Base-by-base conservation (phyloP, 1,140 invertebrate genomes). In the Diorhabda carinulata region DNA sequence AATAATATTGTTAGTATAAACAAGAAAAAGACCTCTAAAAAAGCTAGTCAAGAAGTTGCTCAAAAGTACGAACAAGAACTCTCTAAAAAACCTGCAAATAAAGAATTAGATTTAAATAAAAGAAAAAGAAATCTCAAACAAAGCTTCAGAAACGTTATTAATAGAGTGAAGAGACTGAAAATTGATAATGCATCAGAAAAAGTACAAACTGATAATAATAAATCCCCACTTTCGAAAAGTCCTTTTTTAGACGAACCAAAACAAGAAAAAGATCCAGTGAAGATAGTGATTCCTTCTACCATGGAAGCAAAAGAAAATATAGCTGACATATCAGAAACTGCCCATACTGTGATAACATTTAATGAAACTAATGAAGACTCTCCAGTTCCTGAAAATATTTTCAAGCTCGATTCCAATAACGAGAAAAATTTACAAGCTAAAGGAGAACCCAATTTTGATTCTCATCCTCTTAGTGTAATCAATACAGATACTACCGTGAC, bases 221-320 rank as follows among this genome's bases (percentile, higher is more conserved):
- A 9, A 6, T 6, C 5, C 0, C 5, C 43, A 42, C 61, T 57
- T n/a, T 7, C 52, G n/a, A 61, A 61, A 40, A 69, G 57, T 62
- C 68, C 74, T 78, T 78, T 78, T 78, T 78, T 78, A 77, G 76
- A 74, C 70, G 70, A 74, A 70, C 52, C 63, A 43, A 61, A 47
- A 60, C 71, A 43, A 60, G 71, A 68, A 70, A 67, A 69, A 59
- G 58, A 56, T 4, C 65, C 65, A 47, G 57, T 60, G 10, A 66
- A 66, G 57, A 59, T 66, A 9, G 57, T 70, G 42, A 56, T 68
- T 43, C 72, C 72, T 52, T 69, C 63, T 43, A 74, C 67, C 58
- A 65, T 59, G 70, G 73, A 73, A 67, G 64, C 40, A 66, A 72
- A 72, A 65, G 70, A 72, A 72, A 72, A 61, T 57, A 64, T 52